Conservation (phyloP, 2,888 invertebrate species). For the Formica aserva region DNA sequence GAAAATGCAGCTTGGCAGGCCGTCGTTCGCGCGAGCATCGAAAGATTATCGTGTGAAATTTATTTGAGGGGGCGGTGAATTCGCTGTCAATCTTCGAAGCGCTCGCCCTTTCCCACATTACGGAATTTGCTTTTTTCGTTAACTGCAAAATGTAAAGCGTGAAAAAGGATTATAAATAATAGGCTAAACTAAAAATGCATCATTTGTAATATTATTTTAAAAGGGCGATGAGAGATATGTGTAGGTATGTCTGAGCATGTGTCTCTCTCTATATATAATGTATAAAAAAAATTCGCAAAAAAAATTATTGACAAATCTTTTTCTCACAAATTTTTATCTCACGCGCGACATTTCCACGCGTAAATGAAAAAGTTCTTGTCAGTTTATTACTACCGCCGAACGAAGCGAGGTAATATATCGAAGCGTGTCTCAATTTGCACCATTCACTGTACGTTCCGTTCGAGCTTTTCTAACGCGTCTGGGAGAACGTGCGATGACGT, state of each 20-base stretch:
- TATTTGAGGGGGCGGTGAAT: conserved; percentile 58
- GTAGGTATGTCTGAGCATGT: neutral
- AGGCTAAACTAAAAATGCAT: neutral
- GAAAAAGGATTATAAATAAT: conserved; percentile 6
- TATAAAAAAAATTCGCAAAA: neutral
- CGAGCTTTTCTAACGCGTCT: conserved; percentile 22
- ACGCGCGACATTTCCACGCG: conserved; percentile 4
- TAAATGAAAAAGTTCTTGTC: conserved; percentile 35
- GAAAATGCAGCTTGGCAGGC: conserved; percentile 50
- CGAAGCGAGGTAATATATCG: neutral
- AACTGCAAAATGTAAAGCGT: conserved; percentile 11
- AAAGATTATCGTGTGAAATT: conserved; percentile 67
- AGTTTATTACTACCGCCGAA: conserved; percentile 30
- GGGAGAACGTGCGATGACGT: conserved; percentile 3
- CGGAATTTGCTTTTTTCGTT: conserved; percentile 33
- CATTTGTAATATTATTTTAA: conserved; percentile 25
- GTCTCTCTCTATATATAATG: neutral
- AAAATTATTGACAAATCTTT: neutral
- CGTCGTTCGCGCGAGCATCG: conserved; percentile 51
- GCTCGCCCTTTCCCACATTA: conserved; percentile 16
- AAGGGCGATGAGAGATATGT: neutral
- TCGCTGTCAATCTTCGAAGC: conserved; percentile 43
- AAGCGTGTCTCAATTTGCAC: conserved; percentile 42
- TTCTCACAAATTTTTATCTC: conserved; percentile 6
- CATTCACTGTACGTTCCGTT: conserved; percentile 21